A percentile compares a stretch with the other conserved stretches of the same genome.
phyloP scores from a whole-genome alignment of 1,140 invertebrate genomes.

The Psilanteris sp. region DNA sequence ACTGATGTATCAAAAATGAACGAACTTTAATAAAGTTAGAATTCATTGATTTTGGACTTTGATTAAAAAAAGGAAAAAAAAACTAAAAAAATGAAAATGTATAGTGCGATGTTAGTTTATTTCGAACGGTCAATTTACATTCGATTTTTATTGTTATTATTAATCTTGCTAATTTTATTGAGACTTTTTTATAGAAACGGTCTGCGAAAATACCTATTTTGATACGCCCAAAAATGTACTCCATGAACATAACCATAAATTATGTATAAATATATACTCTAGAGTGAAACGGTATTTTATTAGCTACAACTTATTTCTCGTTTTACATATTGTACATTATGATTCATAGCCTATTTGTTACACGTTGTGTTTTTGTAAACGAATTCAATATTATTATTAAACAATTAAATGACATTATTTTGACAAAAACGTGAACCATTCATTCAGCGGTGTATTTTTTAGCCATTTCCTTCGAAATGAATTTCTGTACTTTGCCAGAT shows the following conservation, averaged over 20 bases:
- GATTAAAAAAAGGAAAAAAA: conserved; percentile 23
- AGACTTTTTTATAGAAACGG: conserved; percentile 38
- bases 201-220: conserved; percentile 49
- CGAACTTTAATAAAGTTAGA: conserved; percentile 25
- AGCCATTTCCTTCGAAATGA: conserved; percentile 68
- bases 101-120: no score
- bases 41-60: conserved; percentile 34
- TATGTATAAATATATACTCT: conserved; percentile 31
- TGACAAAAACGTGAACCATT: no score
- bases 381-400: conserved; percentile 34
- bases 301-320: conserved; percentile 30
- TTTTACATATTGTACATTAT: conserved; percentile 28
- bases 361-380: conserved; percentile 26
- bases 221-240: conserved; percentile 49
- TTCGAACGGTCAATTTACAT: not conserved
- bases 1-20: no score
- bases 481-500: conserved; percentile 83
- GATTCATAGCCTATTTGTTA: conserved; percentile 24
- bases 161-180: conserved; percentile 47
- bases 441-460: conserved; percentile 18
- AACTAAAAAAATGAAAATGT: conserved; percentile 9
- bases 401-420: conserved; percentile 7
- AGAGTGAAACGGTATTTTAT: conserved; percentile 44
- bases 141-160: not conserved
- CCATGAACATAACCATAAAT: conserved; percentile 34